Conservation (phyloP, 2,888 invertebrate genomes). For the Plebejus melissa region DNA sequence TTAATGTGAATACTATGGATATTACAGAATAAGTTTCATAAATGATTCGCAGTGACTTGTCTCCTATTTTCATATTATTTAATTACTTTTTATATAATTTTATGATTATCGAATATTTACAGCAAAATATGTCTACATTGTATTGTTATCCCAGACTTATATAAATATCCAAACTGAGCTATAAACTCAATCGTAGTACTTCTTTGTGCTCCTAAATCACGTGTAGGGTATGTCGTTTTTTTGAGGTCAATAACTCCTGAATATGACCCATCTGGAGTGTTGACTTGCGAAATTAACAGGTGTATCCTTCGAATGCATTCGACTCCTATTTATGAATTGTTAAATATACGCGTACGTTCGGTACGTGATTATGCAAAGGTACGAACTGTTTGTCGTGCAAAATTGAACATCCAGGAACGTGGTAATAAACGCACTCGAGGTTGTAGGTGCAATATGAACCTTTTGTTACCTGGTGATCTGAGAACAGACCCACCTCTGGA, state of each 20-base stretch:
- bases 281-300: slow-evolving; percentile 31
- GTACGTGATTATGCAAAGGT: slow-evolving; percentile 9
- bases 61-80: slow-evolving; percentile 4
- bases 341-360: not conserved
- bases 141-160: not conserved
- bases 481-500: slow-evolving; percentile 46
- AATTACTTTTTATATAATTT: not conserved
- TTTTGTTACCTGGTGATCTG: slow-evolving; percentile 51
- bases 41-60: slow-evolving; percentile 5
- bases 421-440: slow-evolving; percentile 37
- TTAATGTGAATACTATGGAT: not conserved
- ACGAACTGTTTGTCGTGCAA: not conserved
- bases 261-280: slow-evolving; percentile 48
- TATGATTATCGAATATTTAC: not conserved
- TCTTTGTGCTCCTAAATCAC: slow-evolving; percentile 68
- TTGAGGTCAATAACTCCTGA: slow-evolving; percentile 74
- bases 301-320: not conserved
- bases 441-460: slow-evolving; percentile 47
- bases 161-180: not conserved
- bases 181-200: not conserved
- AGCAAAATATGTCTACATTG: slow-evolving; percentile 13
- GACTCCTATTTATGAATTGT: slow-evolving; percentile 8
- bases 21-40: not conserved
- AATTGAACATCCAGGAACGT: not conserved
- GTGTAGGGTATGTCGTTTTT: slow-evolving; percentile 71